Percentiles rank a stretch among this genome's conserved stretches.
Conservation (phyloP, 2,797 vertebrate species). For the Diglossa cyanea region DNA sequence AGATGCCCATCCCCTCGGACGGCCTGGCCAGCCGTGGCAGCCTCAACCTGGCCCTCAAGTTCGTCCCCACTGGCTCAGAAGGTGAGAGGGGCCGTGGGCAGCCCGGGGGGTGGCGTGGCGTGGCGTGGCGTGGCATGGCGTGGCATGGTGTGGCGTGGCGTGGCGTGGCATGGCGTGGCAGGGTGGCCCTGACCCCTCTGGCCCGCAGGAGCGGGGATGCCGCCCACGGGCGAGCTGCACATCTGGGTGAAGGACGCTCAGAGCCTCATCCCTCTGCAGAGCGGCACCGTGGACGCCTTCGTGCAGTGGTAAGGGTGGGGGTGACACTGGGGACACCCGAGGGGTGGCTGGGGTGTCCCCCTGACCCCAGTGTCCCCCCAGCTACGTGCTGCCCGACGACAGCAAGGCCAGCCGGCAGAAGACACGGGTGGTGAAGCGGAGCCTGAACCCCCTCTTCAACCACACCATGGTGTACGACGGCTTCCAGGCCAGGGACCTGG, state of each 20-base stretch:
- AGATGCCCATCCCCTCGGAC: constrained; percentile 80
- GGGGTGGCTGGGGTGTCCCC: neutral
- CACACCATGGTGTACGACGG: constrained; percentile 99
- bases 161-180: accelerated
- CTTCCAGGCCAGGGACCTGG: constrained; percentile 86
- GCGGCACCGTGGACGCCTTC: constrained; percentile 82
- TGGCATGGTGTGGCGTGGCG: no score
- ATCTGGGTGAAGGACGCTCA: constrained; percentile 94
- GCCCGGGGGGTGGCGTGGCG: accelerated
- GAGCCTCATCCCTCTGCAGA: constrained; percentile 83
- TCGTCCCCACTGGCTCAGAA: constrained; percentile 81
- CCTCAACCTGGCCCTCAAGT: constrained; percentile 87
- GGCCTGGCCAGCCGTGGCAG: constrained; percentile 81
- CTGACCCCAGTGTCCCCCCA: neutral
- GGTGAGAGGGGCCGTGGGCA: constrained; percentile 69
- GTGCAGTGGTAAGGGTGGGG: constrained; percentile 82
- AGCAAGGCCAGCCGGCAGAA: constrained; percentile 88
- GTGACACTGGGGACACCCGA: accelerated
- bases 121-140: no score
- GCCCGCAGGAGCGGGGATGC: constrained; percentile 79
- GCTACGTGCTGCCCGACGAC: constrained; percentile 91
- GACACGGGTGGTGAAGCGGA: constrained; percentile 84
- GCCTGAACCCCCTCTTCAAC: constrained; percentile 89
- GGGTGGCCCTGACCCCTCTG: neutral
- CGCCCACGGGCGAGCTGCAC: constrained; percentile 90